Percentiles rank a stretch among this genome's conserved stretches.
These are phyloP conservation scores for Bettongia penicillata DNA, from an alignment of 2,113 vertebrate species.

Conservation along the genomic window DNA sequence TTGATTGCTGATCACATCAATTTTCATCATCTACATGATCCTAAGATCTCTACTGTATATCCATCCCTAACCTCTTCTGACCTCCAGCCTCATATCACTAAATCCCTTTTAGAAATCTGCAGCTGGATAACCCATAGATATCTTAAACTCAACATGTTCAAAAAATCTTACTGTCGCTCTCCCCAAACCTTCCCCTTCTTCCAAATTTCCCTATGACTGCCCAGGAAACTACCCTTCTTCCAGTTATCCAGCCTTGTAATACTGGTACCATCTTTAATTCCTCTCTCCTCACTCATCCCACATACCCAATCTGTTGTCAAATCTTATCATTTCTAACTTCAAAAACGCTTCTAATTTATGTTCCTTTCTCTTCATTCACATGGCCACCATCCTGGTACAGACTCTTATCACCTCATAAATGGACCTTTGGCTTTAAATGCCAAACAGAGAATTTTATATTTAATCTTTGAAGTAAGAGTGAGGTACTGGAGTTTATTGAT, in stretches of 20 bases:
- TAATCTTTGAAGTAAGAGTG: too few relatives aligned
- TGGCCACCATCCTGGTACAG: not conserved
- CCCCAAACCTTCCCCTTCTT: too few relatives aligned
- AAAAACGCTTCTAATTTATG: not conserved
- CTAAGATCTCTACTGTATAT: not conserved
- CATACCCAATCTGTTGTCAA: not conserved
- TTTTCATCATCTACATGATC: not conserved
- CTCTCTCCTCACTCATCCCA: not conserved
- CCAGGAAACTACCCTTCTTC: too few relatives aligned
- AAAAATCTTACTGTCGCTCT: not conserved
- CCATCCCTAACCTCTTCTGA: not conserved
- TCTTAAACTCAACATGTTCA: not conserved
- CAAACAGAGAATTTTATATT: too few relatives aligned
- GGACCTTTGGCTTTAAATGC: not conserved
- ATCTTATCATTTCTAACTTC: not conserved
- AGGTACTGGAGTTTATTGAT: too few relatives aligned
- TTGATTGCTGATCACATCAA: not conserved
- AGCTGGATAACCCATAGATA: not conserved
- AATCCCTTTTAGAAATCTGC: not conserved
- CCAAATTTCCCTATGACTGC: too few relatives aligned
- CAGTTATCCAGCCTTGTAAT: not conserved
- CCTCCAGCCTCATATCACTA: not conserved
- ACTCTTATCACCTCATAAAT: not conserved
- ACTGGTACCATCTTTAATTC: not conserved
- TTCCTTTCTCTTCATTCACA: not conserved